Conservation (phyloP, 2,888 invertebrate genomes). For the Tetanocera ferruginea region DNA sequence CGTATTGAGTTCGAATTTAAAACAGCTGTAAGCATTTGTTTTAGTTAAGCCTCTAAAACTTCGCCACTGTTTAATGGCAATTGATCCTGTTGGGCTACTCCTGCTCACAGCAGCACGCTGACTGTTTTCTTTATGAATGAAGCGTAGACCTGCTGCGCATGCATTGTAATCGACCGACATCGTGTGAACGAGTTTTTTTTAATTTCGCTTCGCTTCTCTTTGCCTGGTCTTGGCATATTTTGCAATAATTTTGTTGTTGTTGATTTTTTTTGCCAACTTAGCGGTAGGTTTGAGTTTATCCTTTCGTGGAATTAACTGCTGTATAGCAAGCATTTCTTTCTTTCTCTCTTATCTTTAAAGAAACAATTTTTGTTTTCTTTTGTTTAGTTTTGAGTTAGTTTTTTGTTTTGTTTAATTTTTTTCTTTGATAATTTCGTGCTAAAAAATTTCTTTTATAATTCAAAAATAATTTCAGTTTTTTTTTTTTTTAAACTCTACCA, state of each 20-base stretch:
- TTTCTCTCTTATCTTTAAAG: neutral
- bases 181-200: constrained; percentile 22
- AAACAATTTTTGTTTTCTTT: neutral
- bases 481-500: neutral
- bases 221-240: neutral
- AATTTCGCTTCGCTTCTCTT: neutral
- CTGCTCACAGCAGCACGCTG: neutral
- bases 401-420: too few species aligned
- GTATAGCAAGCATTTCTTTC: neutral
- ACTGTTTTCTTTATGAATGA: constrained; percentile 4
- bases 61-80: neutral
- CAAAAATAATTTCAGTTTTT: too few species aligned
- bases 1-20: neutral
- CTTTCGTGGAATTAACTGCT: constrained; percentile 17
- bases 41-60: neutral
- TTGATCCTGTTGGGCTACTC: neutral
- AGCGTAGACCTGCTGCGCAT: constrained; percentile 19
- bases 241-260: neutral
- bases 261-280: neutral
- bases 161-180: constrained; percentile 1
- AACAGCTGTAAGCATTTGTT: too few species aligned
- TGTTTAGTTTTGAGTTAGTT: neutral
- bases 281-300: neutral
- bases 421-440: neutral
- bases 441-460: neutral